Percentiles rank a stretch among this genome's conserved stretches.
Conservation (phyloP, 2,888 invertebrate species). For the Dicyrtomina minuta region DNA sequence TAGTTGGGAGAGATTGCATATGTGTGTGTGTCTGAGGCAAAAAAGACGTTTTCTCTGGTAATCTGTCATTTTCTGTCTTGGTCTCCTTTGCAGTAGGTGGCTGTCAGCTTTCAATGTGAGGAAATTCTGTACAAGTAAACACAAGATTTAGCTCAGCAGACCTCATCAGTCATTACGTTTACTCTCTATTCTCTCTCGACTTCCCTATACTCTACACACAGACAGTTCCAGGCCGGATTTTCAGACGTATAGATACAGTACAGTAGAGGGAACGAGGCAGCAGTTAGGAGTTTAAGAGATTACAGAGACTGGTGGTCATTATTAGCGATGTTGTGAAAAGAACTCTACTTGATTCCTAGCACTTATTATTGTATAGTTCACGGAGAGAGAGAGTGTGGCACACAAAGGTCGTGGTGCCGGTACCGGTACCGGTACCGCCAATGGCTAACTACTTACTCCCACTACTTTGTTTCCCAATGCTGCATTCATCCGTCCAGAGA, state of each 20-base stretch:
- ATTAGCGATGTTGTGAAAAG: conserved; percentile 12
- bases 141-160: conserved; percentile 7
- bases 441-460: no score
- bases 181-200: no score
- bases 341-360: not conserved
- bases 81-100: conserved; percentile 9
- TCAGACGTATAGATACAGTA: no score
- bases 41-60: conserved; percentile 23
- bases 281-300: not conserved
- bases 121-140: conserved; percentile 17
- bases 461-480: no score
- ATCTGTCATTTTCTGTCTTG: conserved; percentile 30
- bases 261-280: no score
- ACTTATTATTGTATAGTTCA: conserved; percentile 7
- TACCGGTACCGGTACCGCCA: no score
- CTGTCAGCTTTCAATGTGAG: conserved; percentile 18
- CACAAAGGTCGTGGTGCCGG: no score
- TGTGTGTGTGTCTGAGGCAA: not conserved
- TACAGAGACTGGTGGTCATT: conserved; percentile 16
- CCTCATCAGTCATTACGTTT: conserved; percentile 23
- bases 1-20: no score
- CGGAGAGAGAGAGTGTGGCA: not conserved
- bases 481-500: no score
- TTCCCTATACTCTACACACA: no score
- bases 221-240: no score